Conservation (phyloP, 2,888 invertebrate species). For the Junonia oenone region DNA sequence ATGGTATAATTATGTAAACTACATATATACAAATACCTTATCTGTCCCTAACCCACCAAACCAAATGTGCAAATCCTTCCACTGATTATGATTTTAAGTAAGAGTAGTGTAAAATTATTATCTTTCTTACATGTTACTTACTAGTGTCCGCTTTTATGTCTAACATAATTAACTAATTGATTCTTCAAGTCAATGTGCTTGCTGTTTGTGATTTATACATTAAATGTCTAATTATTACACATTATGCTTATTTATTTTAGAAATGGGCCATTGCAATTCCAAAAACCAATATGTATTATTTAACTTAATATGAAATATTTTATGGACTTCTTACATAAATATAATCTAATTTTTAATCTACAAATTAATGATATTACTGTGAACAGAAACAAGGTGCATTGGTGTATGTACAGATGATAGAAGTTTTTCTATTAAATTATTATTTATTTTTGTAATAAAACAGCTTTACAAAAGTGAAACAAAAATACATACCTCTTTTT, state of each 20-base stretch:
- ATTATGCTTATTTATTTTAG: neutral
- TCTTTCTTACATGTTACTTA: neutral
- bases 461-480: no score
- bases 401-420: neutral
- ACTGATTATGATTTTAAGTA: neutral
- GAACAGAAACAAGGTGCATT: neutral
- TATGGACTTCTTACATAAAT: neutral
- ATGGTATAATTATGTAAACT: neutral
- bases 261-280: neutral
- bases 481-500: no score
- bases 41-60: neutral
- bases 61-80: neutral
- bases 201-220: neutral
- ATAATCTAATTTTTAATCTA: no score
- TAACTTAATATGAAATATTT: neutral
- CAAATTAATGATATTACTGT: neutral
- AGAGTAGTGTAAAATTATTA: neutral
- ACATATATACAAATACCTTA: neutral
- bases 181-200: neutral
- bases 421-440: no score
- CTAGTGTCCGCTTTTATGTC: neutral
- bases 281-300: neutral
- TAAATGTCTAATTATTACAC: neutral
- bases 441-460: no score
- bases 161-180: neutral